Base-by-base conservation (phyloP, 2,113 vertebrate species). In the Pelecanus crispus region DNA sequence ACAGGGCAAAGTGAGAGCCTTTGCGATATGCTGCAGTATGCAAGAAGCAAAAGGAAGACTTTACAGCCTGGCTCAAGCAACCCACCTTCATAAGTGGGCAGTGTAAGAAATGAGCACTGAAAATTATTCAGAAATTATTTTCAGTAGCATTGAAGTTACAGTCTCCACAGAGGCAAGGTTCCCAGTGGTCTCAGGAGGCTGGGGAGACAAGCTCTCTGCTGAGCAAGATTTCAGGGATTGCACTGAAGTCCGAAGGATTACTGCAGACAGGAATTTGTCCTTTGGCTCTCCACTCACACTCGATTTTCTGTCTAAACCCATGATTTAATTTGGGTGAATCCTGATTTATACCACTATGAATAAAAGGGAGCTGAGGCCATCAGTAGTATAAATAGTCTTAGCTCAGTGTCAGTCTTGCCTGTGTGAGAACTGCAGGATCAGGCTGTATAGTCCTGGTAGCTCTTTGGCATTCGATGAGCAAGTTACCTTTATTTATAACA, bases 401-500 rank as follows among this genome's bases (percentile, higher is more conserved):
- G 47, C 50, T 83, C 77, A 62, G 78, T 32, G 72, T 19, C 70
- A 56, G 42, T 42, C 50, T 62, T 89, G 80, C 63, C 29, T 56
- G 26, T n/a, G 83, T 56, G 56, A 82, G 81, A 86, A 28, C 42
- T 78, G 81, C 65, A 73, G 88, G 65, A 67, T 58, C 71, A 85
- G 73, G 34, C 81, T 66, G 55, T 36, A 7, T 52, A 49, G 44
- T 38, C 31, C 77, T 68, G 45, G 80, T 66, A 88, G 63, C 59
- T 90, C 67, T 84, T 75, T 95, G 96, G 95, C 89, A 96, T 95
- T 65, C 78, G 95, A 95, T 90, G 74, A 98, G 90, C 77, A 95
- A 97, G 96, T 91, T 87, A 77, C 92, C 95, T 97, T 97, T 98
- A 97, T 98, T 97, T 98, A 96, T 97, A 97, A 96, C 91, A 91